Conservation (phyloP, 2,797 vertebrate species). For the Melanotaenia boesemani region DNA sequence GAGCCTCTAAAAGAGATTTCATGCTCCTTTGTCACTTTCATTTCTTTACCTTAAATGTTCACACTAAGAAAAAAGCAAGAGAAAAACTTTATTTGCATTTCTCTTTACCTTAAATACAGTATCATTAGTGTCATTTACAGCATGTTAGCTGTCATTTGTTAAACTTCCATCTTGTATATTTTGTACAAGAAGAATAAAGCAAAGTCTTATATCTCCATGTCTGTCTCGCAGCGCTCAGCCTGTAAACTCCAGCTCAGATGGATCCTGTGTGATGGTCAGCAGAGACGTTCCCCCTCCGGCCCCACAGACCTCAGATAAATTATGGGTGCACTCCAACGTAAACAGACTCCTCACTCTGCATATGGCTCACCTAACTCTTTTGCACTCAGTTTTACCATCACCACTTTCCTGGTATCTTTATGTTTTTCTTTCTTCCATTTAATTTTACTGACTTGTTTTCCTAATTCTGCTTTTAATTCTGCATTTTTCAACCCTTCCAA, state of each 20-base stretch:
- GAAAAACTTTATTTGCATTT: too few species aligned
- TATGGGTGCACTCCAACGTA: conserved; percentile 67
- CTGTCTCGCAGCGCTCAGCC: conserved; percentile 12
- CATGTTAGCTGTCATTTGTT: too few species aligned
- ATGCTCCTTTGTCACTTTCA: too few species aligned
- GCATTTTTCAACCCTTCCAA: neutral
- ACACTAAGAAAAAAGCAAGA: too few species aligned
- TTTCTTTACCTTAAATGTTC: too few species aligned
- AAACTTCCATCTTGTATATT: too few species aligned
- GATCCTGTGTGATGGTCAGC: conserved; percentile 24
- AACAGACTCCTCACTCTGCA: neutral
- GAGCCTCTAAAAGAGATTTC: too few species aligned
- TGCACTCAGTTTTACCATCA: neutral
- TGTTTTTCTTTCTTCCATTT: neutral
- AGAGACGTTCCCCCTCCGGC: neutral
- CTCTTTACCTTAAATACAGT: too few species aligned
- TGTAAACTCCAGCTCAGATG: conserved; percentile 24
- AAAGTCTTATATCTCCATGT: neutral
- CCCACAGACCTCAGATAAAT: neutral
- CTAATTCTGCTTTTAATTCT: too few species aligned
- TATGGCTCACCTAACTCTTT: too few species aligned
- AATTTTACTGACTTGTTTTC: neutral
- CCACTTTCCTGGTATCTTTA: neutral
- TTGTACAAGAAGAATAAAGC: too few species aligned
- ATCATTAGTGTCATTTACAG: too few species aligned